Conservation (phyloP, 2,113 vertebrate species). For the Synchiropus splendidus region DNA sequence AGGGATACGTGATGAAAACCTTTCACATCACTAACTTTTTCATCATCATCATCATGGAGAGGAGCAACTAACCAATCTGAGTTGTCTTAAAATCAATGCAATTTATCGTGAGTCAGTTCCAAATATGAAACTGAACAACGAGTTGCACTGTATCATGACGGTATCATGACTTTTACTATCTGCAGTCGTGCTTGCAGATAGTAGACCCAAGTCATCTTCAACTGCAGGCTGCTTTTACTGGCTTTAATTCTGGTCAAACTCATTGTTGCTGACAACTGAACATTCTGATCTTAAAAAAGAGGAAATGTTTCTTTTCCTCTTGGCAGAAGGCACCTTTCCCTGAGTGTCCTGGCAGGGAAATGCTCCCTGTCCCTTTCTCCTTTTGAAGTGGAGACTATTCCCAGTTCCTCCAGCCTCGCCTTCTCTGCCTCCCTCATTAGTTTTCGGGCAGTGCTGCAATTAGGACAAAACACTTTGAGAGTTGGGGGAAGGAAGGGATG, state of each 20-base stretch:
- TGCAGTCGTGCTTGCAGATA: too few species aligned
- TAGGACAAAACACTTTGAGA: constrained; percentile 40
- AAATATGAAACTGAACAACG: too few species aligned
- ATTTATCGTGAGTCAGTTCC: too few species aligned
- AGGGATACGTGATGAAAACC: too few species aligned
- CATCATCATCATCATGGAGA: too few species aligned
- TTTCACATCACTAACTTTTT: too few species aligned
- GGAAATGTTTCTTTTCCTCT: constrained; percentile 32
- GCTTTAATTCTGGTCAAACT: constrained; percentile 7
- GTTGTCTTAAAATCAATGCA: too few species aligned
- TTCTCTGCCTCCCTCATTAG: constrained; percentile 48
- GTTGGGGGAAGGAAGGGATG: constrained; percentile 1
- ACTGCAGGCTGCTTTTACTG: too few species aligned
- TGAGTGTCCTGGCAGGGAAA: constrained; percentile 50
- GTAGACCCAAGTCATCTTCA: too few species aligned
- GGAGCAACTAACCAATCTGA: too few species aligned
- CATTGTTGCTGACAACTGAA: constrained; percentile 36
- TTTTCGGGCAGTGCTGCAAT: constrained; percentile 49
- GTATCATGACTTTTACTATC: too few species aligned
- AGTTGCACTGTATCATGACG: too few species aligned
- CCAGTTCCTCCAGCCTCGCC: constrained; percentile 29
- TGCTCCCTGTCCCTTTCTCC: constrained; percentile 15
- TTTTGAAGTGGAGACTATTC: constrained; percentile 44
- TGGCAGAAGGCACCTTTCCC: constrained; percentile 53
- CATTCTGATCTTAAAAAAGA: constrained; percentile 32